Evolutionary conservation across 2,797 vertebrate species (phyloP).

Genomic region (Tinamus major): DNA sequence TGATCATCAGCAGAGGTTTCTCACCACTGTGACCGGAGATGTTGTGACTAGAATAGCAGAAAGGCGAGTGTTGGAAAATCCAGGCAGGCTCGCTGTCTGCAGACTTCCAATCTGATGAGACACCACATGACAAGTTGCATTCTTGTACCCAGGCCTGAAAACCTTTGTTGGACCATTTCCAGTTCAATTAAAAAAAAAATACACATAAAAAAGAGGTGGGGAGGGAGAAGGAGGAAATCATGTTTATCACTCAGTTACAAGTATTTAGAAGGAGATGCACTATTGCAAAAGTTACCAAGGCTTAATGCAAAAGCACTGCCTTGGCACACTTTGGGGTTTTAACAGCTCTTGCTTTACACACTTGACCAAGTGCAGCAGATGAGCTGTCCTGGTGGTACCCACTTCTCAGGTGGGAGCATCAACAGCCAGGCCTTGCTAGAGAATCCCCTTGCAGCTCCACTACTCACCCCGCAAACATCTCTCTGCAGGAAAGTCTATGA

Average conservation of each 20-base stretch:
- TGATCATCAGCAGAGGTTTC: not conserved
- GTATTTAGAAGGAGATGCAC: not conserved
- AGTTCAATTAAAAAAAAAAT: not conserved
- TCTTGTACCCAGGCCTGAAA: constrained; percentile 5
- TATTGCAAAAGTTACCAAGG: not conserved
- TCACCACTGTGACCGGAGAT: not conserved
- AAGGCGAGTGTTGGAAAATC: constrained; percentile 19
- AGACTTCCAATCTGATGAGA: not conserved
- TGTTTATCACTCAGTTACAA: not conserved
- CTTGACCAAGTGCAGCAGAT: accelerated
- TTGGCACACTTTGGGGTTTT: not conserved
- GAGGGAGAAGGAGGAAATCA: not conserved
- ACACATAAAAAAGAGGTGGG: not conserved
- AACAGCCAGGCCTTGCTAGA: not conserved
- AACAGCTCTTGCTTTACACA: not conserved
- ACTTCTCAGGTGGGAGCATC: not conserved
- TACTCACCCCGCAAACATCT: not conserved
- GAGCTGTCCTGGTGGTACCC: not conserved
- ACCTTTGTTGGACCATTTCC: not conserved
- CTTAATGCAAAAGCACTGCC: not conserved
- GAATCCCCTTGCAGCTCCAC: not conserved
- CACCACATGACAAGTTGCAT: not conserved
- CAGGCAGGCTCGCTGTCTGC: not conserved
- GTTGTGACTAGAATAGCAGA: not conserved
- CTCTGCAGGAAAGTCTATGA: accelerated